phyloP scores from a whole-genome alignment of 1,140 invertebrate genomes.

The Ceratosolen fusciceps region DNA sequence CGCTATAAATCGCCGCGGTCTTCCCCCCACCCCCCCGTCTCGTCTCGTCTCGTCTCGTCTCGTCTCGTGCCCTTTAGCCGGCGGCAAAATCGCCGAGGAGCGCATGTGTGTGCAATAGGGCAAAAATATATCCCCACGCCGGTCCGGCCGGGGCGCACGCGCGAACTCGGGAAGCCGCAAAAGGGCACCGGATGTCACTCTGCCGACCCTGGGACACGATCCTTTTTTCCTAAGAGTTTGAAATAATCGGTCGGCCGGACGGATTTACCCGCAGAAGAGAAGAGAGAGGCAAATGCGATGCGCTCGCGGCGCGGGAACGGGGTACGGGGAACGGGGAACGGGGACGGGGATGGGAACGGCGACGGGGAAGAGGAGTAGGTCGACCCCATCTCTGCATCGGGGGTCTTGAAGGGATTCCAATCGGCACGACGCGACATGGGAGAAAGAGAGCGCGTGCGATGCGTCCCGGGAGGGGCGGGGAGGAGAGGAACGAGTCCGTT shows the following conservation, averaged over 20 bases:
- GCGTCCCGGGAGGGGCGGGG: not conserved
- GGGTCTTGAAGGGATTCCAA: slow-evolving; percentile 44
- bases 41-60: no score
- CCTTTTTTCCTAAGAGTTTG: slow-evolving; percentile 43
- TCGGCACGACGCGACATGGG: slow-evolving; percentile 23
- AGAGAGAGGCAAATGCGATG: no score
- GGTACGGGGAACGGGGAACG: not conserved
- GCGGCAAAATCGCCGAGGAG: not conserved
- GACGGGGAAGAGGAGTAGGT: not conserved
- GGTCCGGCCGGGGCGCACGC: not conserved
- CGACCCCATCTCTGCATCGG: not conserved
- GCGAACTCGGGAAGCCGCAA: slow-evolving; percentile 23
- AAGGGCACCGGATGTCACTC: slow-evolving; percentile 27
- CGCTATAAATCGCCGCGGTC: no score
- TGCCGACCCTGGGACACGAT: slow-evolving; percentile 26
- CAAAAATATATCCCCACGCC: slow-evolving; percentile 2
- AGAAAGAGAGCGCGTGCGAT: slow-evolving; percentile 23
- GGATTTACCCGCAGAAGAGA: not conserved
- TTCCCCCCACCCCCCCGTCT: no score
- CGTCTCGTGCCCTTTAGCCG: not conserved
- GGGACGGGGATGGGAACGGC: not conserved
- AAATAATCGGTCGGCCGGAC: not conserved
- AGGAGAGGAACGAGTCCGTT: slow-evolving; percentile 31
- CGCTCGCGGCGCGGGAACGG: not conserved
- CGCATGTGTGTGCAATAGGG: not conserved